Evolutionary conservation across 2,797 vertebrate genomes (phyloP), one percentile per base, ranked within the genome.

Genomic region (Australoheros facetus): DNA sequence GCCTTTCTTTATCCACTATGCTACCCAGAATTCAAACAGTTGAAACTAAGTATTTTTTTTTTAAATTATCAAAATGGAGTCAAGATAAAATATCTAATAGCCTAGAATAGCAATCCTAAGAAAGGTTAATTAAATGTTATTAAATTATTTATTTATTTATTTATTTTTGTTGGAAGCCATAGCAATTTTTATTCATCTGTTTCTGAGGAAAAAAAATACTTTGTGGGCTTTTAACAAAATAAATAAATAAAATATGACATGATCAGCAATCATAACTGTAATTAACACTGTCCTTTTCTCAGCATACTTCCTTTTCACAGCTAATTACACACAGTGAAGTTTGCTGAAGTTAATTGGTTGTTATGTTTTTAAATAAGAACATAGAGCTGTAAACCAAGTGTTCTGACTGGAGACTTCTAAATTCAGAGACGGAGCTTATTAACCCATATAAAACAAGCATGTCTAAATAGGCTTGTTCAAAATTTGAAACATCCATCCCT

Each of bases 331-430:
- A 60, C 57, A 55, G 3, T 28, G 13, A 64, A 26, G 56, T 71
- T 39, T 70, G 26, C 59, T 11, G 1, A 11, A 72, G 54, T 72
- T 64, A 79, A 83, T 70, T 59, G 14, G 54, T 66, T 56, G 55
- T n/a, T 74, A 8, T 73, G 77, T 56, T 56, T 79, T 72, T 72
- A 64, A 80, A 71, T 30, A 75, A 45, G 58, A 59, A 37, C 48
- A 34, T 1, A 2, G 28, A 21, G 30, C 78, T 21, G 26, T 60
- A 51, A 71, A 82, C 78, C 53, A 7, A 21, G 4, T 56, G 14
- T 14, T 51, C 21, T 56, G 7, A 60, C 6, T 73, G 30, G 23
- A 13, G 17, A 4, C 1, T 55, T 45, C 55, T 72, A 59, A 19
- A 77, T 66, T 48, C 73, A 71, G 53, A 79, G 56, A 42, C 12